These are phyloP conservation scores for Cebidichthys violaceus DNA, from an alignment of 2,113 vertebrate genomes.

Conservation along the genomic window DNA sequence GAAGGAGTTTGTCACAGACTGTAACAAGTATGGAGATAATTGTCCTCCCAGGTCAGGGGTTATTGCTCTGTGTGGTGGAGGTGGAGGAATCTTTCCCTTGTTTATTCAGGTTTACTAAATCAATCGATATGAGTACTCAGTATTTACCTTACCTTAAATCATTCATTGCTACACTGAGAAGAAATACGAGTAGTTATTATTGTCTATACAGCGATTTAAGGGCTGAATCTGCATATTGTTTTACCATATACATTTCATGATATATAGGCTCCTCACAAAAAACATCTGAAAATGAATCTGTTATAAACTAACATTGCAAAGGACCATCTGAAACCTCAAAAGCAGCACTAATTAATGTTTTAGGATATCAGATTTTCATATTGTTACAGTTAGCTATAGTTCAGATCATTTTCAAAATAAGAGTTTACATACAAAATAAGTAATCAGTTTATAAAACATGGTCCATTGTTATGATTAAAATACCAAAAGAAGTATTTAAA, in stretches of 20 bases:
- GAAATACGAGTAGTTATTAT: background rate
- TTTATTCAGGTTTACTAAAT: background rate
- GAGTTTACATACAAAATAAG: background rate
- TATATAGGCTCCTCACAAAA: background rate
- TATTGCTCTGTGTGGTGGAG: background rate
- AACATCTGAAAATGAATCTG: background rate
- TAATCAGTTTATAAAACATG: background rate
- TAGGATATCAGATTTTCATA: background rate
- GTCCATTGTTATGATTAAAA: too few species aligned
- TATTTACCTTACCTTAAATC: background rate
- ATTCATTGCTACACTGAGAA: background rate
- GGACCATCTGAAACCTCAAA: background rate
- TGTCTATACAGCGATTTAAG: background rate
- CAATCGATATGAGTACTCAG: background rate
- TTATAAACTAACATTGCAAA: background rate
- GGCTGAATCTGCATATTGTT: background rate
- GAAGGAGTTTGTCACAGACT: background rate
- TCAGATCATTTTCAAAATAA: background rate
- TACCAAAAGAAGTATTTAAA: too few species aligned
- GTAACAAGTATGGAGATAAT: background rate
- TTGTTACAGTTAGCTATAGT: background rate
- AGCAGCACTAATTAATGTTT: background rate
- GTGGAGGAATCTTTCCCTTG: constrained; percentile 14
- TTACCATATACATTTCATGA: background rate
- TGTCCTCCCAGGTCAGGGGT: background rate